Conservation (phyloP, 1,140 invertebrate genomes). For the Dryas iulia region DNA sequence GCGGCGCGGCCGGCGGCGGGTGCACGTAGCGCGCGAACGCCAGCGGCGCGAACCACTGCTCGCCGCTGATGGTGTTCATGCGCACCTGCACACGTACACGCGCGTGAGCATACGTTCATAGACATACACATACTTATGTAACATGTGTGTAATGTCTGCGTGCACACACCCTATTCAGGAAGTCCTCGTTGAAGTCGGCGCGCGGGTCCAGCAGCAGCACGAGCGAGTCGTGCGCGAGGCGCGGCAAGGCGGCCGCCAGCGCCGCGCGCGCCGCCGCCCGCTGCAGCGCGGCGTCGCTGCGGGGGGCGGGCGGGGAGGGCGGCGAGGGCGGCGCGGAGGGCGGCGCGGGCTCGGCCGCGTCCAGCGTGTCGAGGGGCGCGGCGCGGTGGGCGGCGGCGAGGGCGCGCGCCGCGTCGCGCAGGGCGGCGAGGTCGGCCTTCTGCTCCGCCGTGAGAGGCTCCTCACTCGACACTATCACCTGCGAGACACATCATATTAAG, state of each 20-base stretch:
- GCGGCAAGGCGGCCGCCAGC: conserved; percentile 90
- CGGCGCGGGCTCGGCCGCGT: conserved; percentile 28
- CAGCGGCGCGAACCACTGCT: conserved; percentile 90
- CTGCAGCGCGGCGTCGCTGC: conserved; percentile 45
- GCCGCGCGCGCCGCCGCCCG: conserved; percentile 81
- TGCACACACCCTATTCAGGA: conserved; percentile 91
- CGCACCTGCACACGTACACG: conserved; percentile 81
- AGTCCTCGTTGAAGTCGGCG: conserved; percentile 85
- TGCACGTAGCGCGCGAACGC: conserved; percentile 86
- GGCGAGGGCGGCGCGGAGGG: conserved; percentile 14
- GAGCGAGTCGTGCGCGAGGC: conserved; percentile 92
- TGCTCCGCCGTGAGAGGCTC: conserved; percentile 1
- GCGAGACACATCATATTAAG: not conserved
- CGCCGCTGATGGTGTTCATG: conserved; percentile 91
- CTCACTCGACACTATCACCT: conserved; percentile 20
- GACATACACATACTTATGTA: too few species aligned
- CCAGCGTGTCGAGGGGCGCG: not conserved
- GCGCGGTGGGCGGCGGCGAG: conserved; percentile 25
- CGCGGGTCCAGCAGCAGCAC: conserved; percentile 82
- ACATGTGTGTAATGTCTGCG: too few species aligned
- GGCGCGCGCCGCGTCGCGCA: conserved; percentile 27
- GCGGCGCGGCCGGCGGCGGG: conserved; percentile 57
- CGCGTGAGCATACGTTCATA: too few species aligned
- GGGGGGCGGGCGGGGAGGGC: conserved; percentile 20
- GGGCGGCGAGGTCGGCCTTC: conserved; percentile 56